Conservation (phyloP, 1,140 invertebrate genomes). For the Aphaenogaster ashmeadi region DNA sequence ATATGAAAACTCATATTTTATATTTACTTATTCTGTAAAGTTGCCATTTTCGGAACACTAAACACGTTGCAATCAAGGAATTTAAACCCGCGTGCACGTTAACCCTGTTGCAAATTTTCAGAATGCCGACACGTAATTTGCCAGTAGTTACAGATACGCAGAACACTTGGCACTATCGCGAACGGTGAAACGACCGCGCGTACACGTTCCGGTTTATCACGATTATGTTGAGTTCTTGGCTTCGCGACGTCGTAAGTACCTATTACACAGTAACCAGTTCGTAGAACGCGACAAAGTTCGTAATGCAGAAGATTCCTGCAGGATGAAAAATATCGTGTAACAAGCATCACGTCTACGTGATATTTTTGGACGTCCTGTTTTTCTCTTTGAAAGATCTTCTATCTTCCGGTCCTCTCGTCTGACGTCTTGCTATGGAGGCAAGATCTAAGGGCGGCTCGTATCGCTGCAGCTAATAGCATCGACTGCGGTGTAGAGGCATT, state of each 20-base stretch:
- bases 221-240: constrained; percentile 44
- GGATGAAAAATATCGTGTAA: constrained; percentile 37
- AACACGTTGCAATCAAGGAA: not conserved
- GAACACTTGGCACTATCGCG: constrained; percentile 34
- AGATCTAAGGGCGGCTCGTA: constrained; percentile 48
- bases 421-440: not conserved
- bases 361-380: not conserved
- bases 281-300: constrained; percentile 48
- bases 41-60: not conserved
- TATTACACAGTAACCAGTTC: constrained; percentile 55
- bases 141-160: constrained; percentile 43
- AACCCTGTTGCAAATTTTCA: constrained; percentile 39
- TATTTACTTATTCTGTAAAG: not conserved
- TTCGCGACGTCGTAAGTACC: constrained; percentile 42
- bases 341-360: not conserved
- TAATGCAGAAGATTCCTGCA: not conserved
- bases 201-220: constrained; percentile 41
- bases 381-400: not conserved
- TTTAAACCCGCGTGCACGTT: constrained; percentile 22
- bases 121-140: constrained; percentile 30
- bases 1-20: not conserved
- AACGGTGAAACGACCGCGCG: constrained; percentile 1
- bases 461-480: constrained; percentile 74
- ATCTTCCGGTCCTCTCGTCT: not conserved
- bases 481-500: constrained; percentile 65